Conservation (phyloP, 1,140 invertebrate species). For the Augochlora pura region DNA sequence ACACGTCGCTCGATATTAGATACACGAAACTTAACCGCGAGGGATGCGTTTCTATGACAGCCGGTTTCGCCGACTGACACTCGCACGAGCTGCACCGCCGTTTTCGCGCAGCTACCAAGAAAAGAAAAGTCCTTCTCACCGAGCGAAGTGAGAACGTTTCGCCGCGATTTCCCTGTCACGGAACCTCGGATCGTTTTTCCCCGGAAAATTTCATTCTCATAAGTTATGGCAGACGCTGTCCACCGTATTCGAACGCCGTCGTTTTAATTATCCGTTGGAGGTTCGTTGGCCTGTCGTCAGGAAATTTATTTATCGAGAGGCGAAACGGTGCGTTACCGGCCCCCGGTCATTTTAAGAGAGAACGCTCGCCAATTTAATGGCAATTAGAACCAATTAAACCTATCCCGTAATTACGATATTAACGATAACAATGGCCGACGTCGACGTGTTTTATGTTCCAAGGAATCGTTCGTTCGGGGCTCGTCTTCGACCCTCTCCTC, state of each 20-base stretch:
- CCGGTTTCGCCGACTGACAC: no score
- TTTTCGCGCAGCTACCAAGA: no score
- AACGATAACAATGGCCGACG: constrained; percentile 12
- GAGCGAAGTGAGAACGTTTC: no score
- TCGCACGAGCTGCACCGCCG: no score
- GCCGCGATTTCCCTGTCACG: no score
- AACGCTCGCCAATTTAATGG: constrained; percentile 24
- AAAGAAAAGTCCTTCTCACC: no score
- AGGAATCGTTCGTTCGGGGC: neutral
- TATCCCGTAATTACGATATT: constrained; percentile 21
- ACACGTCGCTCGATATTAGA: no score
- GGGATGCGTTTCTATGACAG: no score
- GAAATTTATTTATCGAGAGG: neutral
- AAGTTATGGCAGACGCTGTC: constrained; percentile 15
- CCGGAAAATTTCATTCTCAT: constrained; percentile 51
- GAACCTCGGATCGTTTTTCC: no score
- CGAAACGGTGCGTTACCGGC: neutral
- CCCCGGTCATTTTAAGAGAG: neutral
- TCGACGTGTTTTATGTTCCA: constrained; percentile 42
- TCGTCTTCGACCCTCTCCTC: neutral
- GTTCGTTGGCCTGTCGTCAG: neutral
- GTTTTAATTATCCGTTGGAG: neutral
- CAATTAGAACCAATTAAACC: constrained; percentile 36
- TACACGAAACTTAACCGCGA: no score
- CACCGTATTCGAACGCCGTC: neutral